Evolutionary conservation across 2,888 invertebrate species (phyloP), one percentile per base, ranked within the genome.

Genomic region (Troides helena): DNA sequence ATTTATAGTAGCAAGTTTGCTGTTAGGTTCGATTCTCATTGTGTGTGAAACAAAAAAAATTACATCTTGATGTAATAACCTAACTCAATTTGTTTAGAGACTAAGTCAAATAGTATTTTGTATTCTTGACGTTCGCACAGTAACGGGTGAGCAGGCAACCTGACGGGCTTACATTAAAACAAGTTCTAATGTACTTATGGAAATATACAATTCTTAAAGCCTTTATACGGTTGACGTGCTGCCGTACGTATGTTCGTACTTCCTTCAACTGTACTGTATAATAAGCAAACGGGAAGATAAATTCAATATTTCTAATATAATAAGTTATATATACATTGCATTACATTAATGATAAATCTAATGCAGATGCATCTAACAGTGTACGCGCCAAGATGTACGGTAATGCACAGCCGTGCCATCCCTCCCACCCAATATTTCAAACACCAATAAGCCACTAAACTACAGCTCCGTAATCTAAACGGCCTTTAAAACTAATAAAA

Each of bases 401-500:
- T 75, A 78, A 74, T 73, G 75, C 69, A 70, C 58, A 69, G 61
- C 72, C 85, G 81, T 82, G 82, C 84, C 83, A 85, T 87, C 85
- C 85, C 85, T 86, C 84, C 85, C 80, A 84, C 85, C 84, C 84
- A 86, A 90, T 89, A 90, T 86, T 86, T 89, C 85, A 88, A 84
- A 84, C 80, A 82, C 85, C 86, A 90, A 88, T 89, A 88, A 88
- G 85, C 85, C 82, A 83, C 81, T 81, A 83, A 81, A 84, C 81
- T 82, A 86, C 81, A 82, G 83, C 75, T 76, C 74, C 81, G 84
- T 91, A 90, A 92, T 92, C 92, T 92, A 88, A 92, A 91, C 90
- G 89, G 89, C 89, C 89, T 92, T 90, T 89, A 88, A 88, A 91
- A 89, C 90, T 89, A 90, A 90, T 92, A 91, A 91, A 91, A 90